A percentile compares a stretch with the other conserved stretches of the same genome.
Conservation (phyloP, 2,113 vertebrate species). For the Campylorhamphus procurvoides region DNA sequence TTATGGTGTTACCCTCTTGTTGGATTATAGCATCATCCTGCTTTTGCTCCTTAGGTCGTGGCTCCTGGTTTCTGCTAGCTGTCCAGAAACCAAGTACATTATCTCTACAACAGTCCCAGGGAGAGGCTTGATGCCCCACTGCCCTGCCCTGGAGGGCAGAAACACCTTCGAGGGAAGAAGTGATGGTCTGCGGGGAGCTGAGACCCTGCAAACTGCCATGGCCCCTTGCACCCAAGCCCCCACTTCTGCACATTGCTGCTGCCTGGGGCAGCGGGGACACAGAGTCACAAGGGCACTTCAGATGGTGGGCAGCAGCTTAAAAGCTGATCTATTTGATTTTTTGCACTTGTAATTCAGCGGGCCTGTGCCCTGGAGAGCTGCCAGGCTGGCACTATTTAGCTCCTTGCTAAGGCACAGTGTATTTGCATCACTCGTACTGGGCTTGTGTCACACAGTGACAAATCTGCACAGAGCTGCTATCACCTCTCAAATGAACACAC, state of each 20-base stretch:
- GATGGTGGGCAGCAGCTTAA: neutral
- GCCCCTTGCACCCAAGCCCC: neutral
- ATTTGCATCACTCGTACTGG: neutral
- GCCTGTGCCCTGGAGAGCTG: neutral
- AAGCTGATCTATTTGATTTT: neutral
- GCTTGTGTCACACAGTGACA: neutral
- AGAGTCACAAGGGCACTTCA: neutral
- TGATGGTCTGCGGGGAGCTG: neutral
- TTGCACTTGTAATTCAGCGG: neutral
- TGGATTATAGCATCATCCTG: neutral
- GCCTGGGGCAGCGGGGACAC: neutral
- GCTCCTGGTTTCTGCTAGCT: neutral
- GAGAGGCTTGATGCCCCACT: neutral
- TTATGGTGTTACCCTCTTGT: neutral
- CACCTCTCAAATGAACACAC: neutral
- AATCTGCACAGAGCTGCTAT: neutral
- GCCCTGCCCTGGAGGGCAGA: neutral
- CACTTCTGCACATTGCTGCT: neutral
- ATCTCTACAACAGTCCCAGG: neutral
- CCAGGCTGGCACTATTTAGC: neutral
- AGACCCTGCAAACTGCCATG: neutral
- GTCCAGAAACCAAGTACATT: neutral
- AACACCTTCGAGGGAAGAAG: neutral
- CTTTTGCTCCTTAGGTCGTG: neutral
- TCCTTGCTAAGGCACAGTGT: neutral